Evolutionary conservation across 1,140 invertebrate species (phyloP).

Genomic region (Bombus cullumanus): DNA sequence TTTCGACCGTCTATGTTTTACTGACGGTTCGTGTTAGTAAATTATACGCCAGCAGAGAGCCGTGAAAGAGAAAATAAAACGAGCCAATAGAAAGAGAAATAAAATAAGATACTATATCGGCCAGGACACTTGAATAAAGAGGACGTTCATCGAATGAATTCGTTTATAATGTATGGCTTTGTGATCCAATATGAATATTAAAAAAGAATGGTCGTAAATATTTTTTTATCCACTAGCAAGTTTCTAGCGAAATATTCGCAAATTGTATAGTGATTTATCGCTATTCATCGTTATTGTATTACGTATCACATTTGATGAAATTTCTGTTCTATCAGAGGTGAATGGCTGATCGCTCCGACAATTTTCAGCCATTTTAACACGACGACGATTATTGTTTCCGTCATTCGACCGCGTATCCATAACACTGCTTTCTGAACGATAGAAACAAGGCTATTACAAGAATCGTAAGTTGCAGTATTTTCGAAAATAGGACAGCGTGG

Average conservation of each 20-base stretch:
- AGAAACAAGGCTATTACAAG: background rate
- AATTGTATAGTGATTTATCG: too few relatives aligned
- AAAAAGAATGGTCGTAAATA: background rate
- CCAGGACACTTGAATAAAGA: background rate
- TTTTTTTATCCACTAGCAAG: background rate
- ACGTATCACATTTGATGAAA: background rate
- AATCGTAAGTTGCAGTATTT: slow-evolving; percentile 16
- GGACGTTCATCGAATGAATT: background rate
- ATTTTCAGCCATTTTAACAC: background rate
- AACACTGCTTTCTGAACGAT: background rate
- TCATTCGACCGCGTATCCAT: background rate
- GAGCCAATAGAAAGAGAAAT: background rate
- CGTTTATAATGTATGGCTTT: background rate
- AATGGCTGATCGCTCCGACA: background rate
- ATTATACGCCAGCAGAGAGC: background rate
- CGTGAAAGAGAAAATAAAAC: background rate
- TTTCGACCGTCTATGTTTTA: slow-evolving; percentile 1
- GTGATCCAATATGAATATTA: background rate
- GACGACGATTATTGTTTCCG: background rate
- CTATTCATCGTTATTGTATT: background rate
- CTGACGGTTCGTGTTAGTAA: background rate
- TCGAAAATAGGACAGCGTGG: slow-evolving; percentile 16
- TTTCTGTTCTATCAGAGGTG: background rate
- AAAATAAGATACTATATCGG: slow-evolving; percentile 16
- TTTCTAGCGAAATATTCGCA: too few relatives aligned